Evolutionary conservation across 2,113 vertebrate species (phyloP).

Genomic region (Pleuronectes platessa): DNA sequence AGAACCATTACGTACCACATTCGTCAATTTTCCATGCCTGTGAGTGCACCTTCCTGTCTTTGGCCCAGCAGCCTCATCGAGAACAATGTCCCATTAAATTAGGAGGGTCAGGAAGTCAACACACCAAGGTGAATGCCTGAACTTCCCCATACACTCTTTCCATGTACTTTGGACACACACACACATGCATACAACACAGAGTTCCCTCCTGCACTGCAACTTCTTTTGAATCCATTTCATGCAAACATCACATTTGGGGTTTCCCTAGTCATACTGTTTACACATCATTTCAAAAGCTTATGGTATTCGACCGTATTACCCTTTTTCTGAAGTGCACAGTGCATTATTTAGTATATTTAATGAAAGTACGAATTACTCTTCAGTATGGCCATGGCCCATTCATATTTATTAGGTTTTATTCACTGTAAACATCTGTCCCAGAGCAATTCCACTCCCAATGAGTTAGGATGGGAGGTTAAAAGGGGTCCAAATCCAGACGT

Average conservation of each 20-base stretch:
- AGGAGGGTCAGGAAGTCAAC: conserved; percentile 76
- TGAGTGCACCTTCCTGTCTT: conserved; percentile 75
- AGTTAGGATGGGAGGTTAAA: not conserved
- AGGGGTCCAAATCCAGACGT: not conserved
- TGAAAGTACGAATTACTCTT: not conserved
- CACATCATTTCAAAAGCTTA: not conserved
- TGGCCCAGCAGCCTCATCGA: conserved; percentile 43
- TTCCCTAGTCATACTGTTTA: conserved; percentile 9
- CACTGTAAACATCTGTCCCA: not conserved
- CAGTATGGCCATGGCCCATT: not conserved
- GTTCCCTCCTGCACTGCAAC: conserved; percentile 3
- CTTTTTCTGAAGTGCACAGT: not conserved
- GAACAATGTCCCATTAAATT: conserved; percentile 83
- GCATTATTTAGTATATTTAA: not conserved
- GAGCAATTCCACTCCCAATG: not conserved
- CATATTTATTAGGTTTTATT: not conserved
- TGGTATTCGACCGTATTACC: not conserved
- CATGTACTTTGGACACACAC: conserved; percentile 56
- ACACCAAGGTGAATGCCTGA: conserved; percentile 74
- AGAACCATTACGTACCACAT: conserved; percentile 48
- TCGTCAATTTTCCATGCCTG: conserved; percentile 71
- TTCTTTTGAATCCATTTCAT: conserved; percentile 15
- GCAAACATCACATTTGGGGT: conserved; percentile 30
- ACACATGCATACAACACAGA: conserved; percentile 9
- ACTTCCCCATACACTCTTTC: conserved; percentile 75